phyloP scores from a whole-genome alignment of 2,113 vertebrate genomes.

The Athene cunicularia region DNA sequence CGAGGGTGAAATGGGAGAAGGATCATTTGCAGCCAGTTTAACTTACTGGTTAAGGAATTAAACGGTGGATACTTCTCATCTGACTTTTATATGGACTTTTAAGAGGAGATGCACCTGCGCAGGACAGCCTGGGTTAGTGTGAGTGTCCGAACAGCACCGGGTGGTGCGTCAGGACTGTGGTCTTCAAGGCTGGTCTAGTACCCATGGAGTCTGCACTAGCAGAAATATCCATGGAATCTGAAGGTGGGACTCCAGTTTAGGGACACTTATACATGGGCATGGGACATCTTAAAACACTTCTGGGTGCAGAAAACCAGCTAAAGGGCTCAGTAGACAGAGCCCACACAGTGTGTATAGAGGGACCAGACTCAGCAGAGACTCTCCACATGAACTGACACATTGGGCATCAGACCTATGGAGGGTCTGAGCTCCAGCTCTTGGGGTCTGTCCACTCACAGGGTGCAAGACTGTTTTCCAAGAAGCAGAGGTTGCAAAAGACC shows the following conservation, averaged over 20 bases:
- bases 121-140: neutral
- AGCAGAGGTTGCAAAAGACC: neutral
- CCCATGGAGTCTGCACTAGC: neutral
- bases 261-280: neutral
- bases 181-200: neutral
- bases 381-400: neutral
- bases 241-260: neutral
- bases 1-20: neutral
- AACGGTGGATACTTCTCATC: neutral
- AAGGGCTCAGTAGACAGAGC: accelerated
- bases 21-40: neutral
- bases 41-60: neutral
- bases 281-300: neutral
- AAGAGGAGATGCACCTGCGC: accelerated
- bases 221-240: neutral
- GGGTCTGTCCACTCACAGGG: neutral
- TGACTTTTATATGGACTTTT: accelerated
- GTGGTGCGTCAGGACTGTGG: accelerated
- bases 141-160: accelerated
- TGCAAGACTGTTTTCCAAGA: neutral
- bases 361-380: accelerated
- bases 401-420: neutral
- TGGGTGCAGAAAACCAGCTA: neutral
- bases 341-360: accelerated
- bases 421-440: neutral